A percentile compares a stretch with the other conserved stretches of the same genome.
Conservation (phyloP, 2,113 vertebrate genomes). For the Scalopus aquaticus region DNA sequence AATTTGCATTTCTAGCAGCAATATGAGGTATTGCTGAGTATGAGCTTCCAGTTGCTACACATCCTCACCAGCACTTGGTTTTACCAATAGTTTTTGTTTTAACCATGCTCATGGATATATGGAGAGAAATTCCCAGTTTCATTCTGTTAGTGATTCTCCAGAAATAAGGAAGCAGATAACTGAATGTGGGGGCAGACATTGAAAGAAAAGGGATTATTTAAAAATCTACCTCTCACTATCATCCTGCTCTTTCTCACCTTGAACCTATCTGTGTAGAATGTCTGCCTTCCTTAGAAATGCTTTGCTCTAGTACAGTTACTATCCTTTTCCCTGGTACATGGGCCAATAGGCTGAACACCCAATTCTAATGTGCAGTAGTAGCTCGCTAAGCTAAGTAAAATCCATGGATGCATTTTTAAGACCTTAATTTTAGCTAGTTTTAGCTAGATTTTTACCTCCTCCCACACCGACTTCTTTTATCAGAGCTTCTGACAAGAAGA, state of each 20-base stretch:
- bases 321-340: neutral
- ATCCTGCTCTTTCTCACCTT: neutral
- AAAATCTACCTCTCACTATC: neutral
- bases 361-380: neutral
- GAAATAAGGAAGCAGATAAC: neutral
- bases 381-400: neutral
- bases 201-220: neutral
- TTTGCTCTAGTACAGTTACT: neutral
- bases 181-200: too few relatives aligned
- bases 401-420: constrained; percentile 19
- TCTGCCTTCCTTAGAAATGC: constrained; percentile 13
- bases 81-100: neutral
- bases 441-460: constrained; percentile 53
- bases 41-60: neutral
- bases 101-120: neutral
- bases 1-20: neutral
- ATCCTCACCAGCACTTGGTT: neutral
- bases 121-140: neutral
- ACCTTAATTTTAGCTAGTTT: constrained; percentile 45
- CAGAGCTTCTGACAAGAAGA: constrained; percentile 52
- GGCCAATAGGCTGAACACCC: neutral
- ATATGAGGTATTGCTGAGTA: too few relatives aligned
- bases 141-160: neutral
- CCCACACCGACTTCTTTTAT: constrained; percentile 51
- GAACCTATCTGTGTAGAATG: neutral